These are phyloP conservation scores for Delichon dasypus DNA, from an alignment of 2,797 vertebrate species.

Conservation along the genomic window DNA sequence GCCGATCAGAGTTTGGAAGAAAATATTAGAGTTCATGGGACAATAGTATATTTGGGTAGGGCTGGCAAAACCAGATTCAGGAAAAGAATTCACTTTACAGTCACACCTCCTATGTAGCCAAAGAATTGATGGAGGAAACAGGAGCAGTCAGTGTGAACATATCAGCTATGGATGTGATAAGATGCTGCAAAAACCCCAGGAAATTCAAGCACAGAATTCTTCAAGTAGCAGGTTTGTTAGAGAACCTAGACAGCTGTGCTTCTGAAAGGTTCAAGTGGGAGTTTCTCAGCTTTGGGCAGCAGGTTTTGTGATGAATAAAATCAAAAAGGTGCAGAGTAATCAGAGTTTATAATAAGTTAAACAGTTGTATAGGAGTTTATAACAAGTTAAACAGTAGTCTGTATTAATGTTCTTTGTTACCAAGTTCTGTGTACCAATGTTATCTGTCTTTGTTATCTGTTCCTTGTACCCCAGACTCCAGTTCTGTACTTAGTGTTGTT, in stretches of 20 bases:
- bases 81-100: not conserved
- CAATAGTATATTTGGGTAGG: not conserved
- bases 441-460: too few species aligned
- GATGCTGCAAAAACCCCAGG: accelerated
- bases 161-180: not conserved
- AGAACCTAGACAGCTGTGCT: not conserved
- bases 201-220: not conserved
- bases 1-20: not conserved
- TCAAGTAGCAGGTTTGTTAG: not conserved
- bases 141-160: not conserved
- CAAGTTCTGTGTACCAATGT: too few species aligned
- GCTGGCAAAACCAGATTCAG: not conserved
- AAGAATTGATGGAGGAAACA: not conserved
- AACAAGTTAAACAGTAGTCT: too few species aligned
- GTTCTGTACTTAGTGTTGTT: too few species aligned
- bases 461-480: too few species aligned
- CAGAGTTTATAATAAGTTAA: too few species aligned
- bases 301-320: too few species aligned
- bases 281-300: not conserved
- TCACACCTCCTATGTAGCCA: not conserved
- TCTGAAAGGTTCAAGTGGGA: not conserved
- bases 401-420: too few species aligned
- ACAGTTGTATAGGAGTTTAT: too few species aligned
- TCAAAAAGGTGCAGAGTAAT: too few species aligned
- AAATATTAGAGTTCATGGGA: not conserved